Evolutionary conservation across 2,888 invertebrate genomes (phyloP), one percentile per base, ranked within the genome.

Genomic region (Eledona agricola): DNA sequence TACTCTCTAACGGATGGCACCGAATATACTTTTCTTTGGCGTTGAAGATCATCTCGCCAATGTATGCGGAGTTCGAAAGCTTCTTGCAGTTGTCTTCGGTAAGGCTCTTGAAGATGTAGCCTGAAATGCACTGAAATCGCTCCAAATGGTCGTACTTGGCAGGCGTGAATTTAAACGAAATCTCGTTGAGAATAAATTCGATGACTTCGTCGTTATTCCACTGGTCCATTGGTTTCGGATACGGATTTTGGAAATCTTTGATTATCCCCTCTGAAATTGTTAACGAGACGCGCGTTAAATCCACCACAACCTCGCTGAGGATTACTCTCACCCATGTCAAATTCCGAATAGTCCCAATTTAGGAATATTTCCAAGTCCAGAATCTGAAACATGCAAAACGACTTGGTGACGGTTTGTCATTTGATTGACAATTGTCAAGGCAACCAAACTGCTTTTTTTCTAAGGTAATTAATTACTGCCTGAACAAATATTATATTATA

Each of bases 21-120:
- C 25, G 25, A 5, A 49, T 2, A 10, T 53, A 31, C 13, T 17
- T 38, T 35, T 55, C 58, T 38, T 62, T 62, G 6, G 57, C 57
- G 12, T 52, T 40, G 37, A 32, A 62, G 17, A 62, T 62, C 2
- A 49, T 34, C 7, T 40, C 45, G n/a, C 59, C 61, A 5, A 62
- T 22, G 25, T 45, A 20, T 3, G 28, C 16, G 2, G 58, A 57
- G 3, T 51, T 37, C 7, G 55, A 26, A 9, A 60, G 35, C 12
- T 37, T 25, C 28, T 57, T 50, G 23, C 60, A 60, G 11, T 60
- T 42, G 9, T 58, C 53, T 42, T 56, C 47, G 0, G 51, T 43
- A 9, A 62, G 40, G 46, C 35, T 51, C 11, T 42, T 34, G 26
- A 62, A 62, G 12, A 60, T 62, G 26, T 47, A 57, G 3, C 62